Evolutionary conservation across 2,888 invertebrate genomes (phyloP), one percentile per base, ranked within the genome.

Genomic region (Oxyscelio sp.): DNA sequence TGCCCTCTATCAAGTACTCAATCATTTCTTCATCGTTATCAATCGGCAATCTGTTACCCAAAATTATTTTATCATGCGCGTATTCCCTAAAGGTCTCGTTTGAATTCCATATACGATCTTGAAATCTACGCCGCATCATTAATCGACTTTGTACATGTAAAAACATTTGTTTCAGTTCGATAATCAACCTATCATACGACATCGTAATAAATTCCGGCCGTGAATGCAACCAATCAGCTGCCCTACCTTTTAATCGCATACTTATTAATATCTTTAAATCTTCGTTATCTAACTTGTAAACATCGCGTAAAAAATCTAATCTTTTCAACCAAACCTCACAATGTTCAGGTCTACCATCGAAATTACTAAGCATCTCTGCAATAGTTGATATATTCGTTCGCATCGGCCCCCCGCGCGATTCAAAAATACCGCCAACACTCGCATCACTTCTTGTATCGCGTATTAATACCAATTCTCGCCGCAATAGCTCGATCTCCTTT

Each of bases 271-370:
- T 6, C 13, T 52, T 52, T 9, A 34, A 34, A 34, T 4, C 9
- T 34, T 34, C 9, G 9, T 34, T 11, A 9, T 34, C 34, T 9
- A 52, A 52, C 8, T 52, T 1, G 8, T 52, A 52, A 24, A 24
- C 24, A 3, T 52, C 52, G 1, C 24, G 22, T 24, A 52, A 52
- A 52, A 52, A 52, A 2, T 52, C 52, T 24, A 52, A n/a, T 24
- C 52, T 6, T 4, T 11, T 24, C 6, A 52, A 24, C 52, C 52
- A 52, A 52, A 52, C n/a, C 2, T 52, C 52, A 24, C 52, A 52
- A n/a, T 52, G 24, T n/a, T 52, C 52, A 13, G 52, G 24, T 24
- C 31, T 56, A 8, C 54, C 54, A 6, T 56, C 54, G 17, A 56
- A 56, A 9, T 8, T 9, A 31, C 27, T 17, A 9, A 56, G 17